Conservation (phyloP, 2,113 vertebrate genomes). For the Pedionomus torquatus region DNA sequence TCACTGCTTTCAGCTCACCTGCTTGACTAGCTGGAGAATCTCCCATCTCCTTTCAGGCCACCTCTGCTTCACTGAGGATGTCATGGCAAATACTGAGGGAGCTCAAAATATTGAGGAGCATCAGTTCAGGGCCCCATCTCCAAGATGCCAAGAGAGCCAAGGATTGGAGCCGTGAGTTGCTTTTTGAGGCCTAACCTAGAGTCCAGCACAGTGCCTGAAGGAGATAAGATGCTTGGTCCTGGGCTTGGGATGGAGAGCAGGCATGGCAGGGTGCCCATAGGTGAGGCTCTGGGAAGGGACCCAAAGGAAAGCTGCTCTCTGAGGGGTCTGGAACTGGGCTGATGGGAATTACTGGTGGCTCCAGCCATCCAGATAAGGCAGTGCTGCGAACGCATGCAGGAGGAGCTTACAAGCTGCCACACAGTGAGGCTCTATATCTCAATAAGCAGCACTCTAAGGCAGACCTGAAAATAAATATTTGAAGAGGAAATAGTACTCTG, state of each 20-base stretch:
- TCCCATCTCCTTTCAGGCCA: neutral
- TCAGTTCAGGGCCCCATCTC: neutral
- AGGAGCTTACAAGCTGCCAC: neutral
- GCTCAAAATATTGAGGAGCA: neutral
- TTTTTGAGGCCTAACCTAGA: neutral
- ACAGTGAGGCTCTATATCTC: neutral
- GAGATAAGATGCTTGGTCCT: neutral
- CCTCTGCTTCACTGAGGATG: neutral
- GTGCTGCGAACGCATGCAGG: neutral
- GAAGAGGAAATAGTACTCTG: constrained; percentile 48
- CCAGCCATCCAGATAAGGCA: neutral
- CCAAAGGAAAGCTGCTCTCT: neutral
- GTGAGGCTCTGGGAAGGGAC: neutral
- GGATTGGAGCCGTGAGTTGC: neutral
- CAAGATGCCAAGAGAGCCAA: fast-evolving
- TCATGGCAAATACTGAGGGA: neutral
- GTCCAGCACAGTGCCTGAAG: neutral
- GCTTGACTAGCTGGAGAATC: neutral
- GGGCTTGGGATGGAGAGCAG: neutral
- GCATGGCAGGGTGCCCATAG: neutral
- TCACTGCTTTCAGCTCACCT: neutral
- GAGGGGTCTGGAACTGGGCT: neutral
- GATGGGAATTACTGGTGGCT: neutral
- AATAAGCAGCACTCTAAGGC: constrained; percentile 18
- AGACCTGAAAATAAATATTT: constrained; percentile 63